These are phyloP conservation scores for Pangasianodon gigas DNA, from an alignment of 2,113 vertebrate genomes.

Conservation along the genomic window DNA sequence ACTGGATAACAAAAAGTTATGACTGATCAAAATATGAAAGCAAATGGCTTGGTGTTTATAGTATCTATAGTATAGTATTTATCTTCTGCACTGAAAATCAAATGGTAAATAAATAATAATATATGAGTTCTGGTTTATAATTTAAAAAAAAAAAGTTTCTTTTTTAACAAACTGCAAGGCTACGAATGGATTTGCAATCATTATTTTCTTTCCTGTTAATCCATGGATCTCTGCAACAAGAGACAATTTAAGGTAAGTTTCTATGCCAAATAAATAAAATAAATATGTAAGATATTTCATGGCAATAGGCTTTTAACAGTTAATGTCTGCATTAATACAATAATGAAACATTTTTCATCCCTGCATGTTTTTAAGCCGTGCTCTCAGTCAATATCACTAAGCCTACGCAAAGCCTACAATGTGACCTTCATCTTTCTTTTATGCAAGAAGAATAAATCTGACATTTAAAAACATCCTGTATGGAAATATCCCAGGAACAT, in stretches of 20 bases:
- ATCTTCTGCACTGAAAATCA: neutral
- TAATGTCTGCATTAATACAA: no score
- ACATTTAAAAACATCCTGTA: neutral
- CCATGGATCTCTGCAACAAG: neutral
- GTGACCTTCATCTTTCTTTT: constrained; percentile 10
- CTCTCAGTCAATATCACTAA: neutral
- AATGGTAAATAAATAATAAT: neutral
- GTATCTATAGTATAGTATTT: neutral
- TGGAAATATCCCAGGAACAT: neutral
- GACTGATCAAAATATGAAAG: neutral
- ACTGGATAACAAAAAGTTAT: neutral
- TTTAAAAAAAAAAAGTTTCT: neutral
- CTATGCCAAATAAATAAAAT: neutral
- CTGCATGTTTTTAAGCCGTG: neutral
- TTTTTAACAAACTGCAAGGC: no score
- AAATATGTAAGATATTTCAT: neutral
- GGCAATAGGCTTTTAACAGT: neutral
- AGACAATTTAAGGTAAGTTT: neutral
- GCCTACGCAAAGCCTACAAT: neutral
- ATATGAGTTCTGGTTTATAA: neutral
- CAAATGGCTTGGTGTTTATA: neutral
- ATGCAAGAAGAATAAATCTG: neutral
- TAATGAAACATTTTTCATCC: no score
- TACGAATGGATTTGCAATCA: neutral
- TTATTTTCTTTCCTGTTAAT: neutral